These are phyloP conservation scores for Gallinago undulata DNA, from an alignment of 2,113 vertebrate genomes.

Conservation along the genomic window DNA sequence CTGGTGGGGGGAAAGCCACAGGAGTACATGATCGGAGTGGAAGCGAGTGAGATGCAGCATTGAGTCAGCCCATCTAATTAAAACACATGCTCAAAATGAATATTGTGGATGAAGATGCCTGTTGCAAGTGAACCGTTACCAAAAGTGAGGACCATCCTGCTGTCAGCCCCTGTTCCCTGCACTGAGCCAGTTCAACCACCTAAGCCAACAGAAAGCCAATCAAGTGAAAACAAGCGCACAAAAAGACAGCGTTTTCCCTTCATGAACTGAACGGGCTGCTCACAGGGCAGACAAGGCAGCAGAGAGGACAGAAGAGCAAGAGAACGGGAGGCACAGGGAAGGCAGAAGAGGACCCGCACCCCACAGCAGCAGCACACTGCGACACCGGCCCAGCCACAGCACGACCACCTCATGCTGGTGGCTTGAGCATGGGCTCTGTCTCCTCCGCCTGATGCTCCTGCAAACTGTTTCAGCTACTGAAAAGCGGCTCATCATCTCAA, in stretches of 20 bases:
- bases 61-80: not conserved
- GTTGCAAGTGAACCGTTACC: not conserved
- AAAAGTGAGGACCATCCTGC: not conserved
- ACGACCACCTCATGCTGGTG: fast-evolving
- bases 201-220: not conserved
- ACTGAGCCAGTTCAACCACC: not conserved
- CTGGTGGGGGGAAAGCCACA: not conserved
- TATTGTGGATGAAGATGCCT: not conserved
- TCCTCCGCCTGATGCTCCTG: fast-evolving
- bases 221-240: not conserved
- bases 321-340: not conserved
- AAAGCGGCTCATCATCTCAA: not conserved
- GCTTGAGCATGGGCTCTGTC: fast-evolving
- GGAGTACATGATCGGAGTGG: fast-evolving
- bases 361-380: not conserved
- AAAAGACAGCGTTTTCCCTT: not conserved
- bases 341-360: not conserved
- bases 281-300: not conserved
- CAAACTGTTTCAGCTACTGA: not conserved
- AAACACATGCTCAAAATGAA: not conserved
- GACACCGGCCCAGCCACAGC: not conserved
- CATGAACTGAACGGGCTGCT: not conserved
- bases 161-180: not conserved
- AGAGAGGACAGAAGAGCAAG: not conserved
- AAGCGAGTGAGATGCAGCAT: not conserved